Percentiles rank a stretch among this genome's conserved stretches.
These are phyloP conservation scores for Anthoptus insignis DNA, from an alignment of 2,888 invertebrate genomes.

Conservation along the genomic window DNA sequence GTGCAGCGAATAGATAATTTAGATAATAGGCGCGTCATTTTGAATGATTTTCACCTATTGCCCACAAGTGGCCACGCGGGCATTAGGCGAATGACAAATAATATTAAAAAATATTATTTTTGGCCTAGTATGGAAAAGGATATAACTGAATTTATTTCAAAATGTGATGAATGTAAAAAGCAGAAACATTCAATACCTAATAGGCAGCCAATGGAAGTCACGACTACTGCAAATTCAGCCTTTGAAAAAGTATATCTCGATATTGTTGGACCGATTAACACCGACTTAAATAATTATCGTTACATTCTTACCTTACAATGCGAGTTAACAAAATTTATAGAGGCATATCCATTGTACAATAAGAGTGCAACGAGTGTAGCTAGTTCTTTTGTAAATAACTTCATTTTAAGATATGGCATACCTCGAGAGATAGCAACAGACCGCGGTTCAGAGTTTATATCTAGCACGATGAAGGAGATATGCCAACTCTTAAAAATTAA, in stretches of 20 bases:
- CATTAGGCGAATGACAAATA: slow-evolving; percentile 51
- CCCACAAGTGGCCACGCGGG: slow-evolving; percentile 44
- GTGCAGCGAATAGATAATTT: no score
- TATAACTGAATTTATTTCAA: slow-evolving; percentile 30
- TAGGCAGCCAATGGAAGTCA: slow-evolving; percentile 35
- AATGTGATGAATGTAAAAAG: slow-evolving; percentile 30
- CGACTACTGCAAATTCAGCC: slow-evolving; percentile 16
- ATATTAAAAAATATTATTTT: slow-evolving; percentile 17
- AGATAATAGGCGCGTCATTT: no score
- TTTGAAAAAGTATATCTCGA: slow-evolving; percentile 39
- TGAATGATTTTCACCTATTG: slow-evolving; percentile 43
- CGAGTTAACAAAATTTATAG: slow-evolving; percentile 19
- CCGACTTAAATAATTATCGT: slow-evolving; percentile 28
- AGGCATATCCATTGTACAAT: slow-evolving; percentile 1
- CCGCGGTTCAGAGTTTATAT: no score
- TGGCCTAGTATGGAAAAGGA: slow-evolving; percentile 37
- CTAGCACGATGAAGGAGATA: no score
- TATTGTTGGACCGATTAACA: slow-evolving; percentile 32
- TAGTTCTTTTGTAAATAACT: no score
- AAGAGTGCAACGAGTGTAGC: no score
- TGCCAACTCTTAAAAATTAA: no score
- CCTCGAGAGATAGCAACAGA: no score
- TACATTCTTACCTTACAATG: slow-evolving; percentile 33
- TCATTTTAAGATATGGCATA: no score
- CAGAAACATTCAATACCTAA: slow-evolving; percentile 12